A percentile compares a stretch with the other conserved stretches of the same genome.
Evolutionary conservation across 64 coral and sea anemone species (phyloP).

Genomic region (Trachythela sp.): DNA sequence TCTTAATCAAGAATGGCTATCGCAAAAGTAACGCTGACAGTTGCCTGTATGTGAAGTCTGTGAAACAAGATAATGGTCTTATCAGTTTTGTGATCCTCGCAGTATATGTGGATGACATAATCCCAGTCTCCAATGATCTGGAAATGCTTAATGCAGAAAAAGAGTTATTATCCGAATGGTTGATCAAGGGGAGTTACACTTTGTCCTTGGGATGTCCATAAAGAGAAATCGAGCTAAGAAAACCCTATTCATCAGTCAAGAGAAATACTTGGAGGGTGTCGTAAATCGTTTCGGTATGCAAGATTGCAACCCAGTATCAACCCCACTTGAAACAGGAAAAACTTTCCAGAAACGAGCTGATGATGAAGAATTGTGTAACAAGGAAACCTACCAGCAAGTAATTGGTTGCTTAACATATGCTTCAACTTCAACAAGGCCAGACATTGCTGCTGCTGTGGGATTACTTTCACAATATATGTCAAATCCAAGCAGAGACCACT

Average conservation of each 20-base stretch:
- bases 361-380: conserved; percentile 22
- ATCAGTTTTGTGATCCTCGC: conserved; percentile 33
- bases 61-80: conserved; percentile 32
- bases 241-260: conserved; percentile 28
- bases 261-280: conserved; percentile 16
- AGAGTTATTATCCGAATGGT: conserved; percentile 25
- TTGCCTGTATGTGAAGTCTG: conserved; percentile 33
- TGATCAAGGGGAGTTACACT: conserved; percentile 38
- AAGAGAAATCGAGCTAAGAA: conserved; percentile 9
- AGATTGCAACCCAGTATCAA: conserved; percentile 29
- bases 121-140: conserved; percentile 23
- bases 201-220: conserved; percentile 21
- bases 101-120: conserved; percentile 35
- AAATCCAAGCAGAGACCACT: background rate
- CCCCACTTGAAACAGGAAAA: conserved; percentile 25
- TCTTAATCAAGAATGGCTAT: conserved; percentile 14
- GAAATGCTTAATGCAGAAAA: conserved; percentile 34
- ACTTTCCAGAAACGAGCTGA: conserved; percentile 15
- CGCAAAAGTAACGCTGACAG: conserved; percentile 18
- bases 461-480: background rate
- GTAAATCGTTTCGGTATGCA: conserved; percentile 28
- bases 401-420: conserved; percentile 29
- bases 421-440: background rate
- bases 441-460: background rate
- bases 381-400: conserved; percentile 28